Evolutionary conservation across 2,797 vertebrate genomes (phyloP).

Genomic region (Valencia hispanica): DNA sequence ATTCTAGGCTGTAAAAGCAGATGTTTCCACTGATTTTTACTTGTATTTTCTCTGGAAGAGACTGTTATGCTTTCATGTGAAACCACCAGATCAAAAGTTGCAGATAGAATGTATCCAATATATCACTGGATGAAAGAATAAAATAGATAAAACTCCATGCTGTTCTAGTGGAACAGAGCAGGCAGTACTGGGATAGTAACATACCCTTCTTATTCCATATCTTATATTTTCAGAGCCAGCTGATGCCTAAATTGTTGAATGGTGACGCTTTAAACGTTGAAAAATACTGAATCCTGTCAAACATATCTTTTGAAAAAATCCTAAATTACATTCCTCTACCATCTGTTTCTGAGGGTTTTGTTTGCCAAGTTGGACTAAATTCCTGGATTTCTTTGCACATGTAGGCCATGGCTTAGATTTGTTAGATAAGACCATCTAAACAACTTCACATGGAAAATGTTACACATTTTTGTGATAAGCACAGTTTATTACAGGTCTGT

Average conservation of each 20-base stretch:
- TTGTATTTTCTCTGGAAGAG: neutral
- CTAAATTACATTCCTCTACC: slow-evolving; percentile 33
- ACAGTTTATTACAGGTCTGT: no score
- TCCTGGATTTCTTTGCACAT: slow-evolving; percentile 30
- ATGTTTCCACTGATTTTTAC: neutral
- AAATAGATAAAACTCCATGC: neutral
- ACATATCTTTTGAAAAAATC: neutral
- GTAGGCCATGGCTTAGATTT: slow-evolving; percentile 8
- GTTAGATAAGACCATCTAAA: neutral
- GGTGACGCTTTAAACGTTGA: neutral
- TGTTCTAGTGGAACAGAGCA: neutral
- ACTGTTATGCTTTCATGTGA: neutral
- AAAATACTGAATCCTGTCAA: neutral
- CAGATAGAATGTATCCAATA: neutral
- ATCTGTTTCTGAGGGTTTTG: slow-evolving; percentile 46
- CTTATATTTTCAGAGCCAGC: neutral
- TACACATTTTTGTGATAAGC: neutral
- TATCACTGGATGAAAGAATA: neutral
- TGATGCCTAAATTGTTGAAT: neutral
- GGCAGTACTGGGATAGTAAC: neutral
- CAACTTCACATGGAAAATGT: neutral
- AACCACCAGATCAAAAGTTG: neutral
- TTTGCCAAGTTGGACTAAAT: slow-evolving; percentile 44
- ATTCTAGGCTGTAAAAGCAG: neutral
- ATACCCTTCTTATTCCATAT: neutral